Evolutionary conservation across 1,140 invertebrate genomes (phyloP), one percentile per base, ranked within the genome.

Genomic region (Pseudachorutes palmiensis): DNA sequence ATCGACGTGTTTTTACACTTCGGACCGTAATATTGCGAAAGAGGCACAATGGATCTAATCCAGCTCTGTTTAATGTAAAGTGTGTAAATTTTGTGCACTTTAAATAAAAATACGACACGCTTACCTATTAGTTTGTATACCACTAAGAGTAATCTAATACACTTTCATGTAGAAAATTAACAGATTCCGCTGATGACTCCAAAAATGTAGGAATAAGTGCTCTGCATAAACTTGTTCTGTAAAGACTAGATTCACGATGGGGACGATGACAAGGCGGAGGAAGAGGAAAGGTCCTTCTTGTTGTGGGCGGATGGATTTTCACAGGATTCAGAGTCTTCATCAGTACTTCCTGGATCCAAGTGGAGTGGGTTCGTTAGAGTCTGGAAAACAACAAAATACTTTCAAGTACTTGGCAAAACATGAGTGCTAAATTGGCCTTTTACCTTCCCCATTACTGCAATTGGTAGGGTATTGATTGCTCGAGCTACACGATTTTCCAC

Each of bases 401-500:
- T 12, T 19, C 9, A 19, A 12, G 9, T 12, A 45, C 19, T 45
- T 45, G 9, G 9, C 9, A 19, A 16, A 55, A 26, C 24, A 19
- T 55, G 24, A 55, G 24, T 16, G 24, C 51, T 22, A 55, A 45
- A 14, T 12, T 55, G 30, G 61, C 30, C n/a, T 45, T 63, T 41
- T 62, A 68, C 62, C 59, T 88, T 86, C 75, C 86, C 88, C 86
- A 97, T 96, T 64, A 97, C 92, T 71, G 92, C 91, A 77, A 98
- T 97, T 51, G 93, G 91, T 64, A 94, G 93, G 74, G 91, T 88
- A 48, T 88, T 88, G 45, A 88, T 89, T 30, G 91, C 91, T 76
- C 89, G 84, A 26, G 97, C 96, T 29, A 99, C 93, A 79, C 93
- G 89, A 78, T 96, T 91, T 80, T 99, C 97, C 72, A 99, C 92